Evolutionary conservation across 1,140 invertebrate genomes (phyloP).

Genomic region (Choristoneura fumiferana): DNA sequence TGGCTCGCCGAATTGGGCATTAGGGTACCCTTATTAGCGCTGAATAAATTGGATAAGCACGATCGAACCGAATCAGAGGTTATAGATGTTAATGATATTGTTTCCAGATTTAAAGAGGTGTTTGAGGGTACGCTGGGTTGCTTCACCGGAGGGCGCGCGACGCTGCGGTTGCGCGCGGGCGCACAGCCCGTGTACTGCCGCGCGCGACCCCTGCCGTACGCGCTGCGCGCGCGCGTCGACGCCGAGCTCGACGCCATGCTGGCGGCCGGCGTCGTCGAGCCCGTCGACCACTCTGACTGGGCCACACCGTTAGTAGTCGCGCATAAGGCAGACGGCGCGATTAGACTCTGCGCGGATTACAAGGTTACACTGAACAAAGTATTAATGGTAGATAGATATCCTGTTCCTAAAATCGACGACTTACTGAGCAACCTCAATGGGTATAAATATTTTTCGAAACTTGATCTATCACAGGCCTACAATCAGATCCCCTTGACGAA

Average conservation of each 20-base stretch:
- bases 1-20: slow-evolving; percentile 7
- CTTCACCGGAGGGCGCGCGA: not conserved
- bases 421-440: not conserved
- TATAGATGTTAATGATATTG: not conserved
- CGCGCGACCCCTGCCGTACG: not conserved
- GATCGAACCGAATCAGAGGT: not conserved
- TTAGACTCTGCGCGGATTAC: slow-evolving; percentile 2
- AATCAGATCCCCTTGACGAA: slow-evolving; percentile 11
- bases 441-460: not conserved
- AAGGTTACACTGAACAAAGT: not conserved
- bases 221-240: slow-evolving; percentile 9
- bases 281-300: slow-evolving; percentile 16
- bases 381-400: not conserved
- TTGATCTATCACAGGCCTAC: slow-evolving; percentile 16
- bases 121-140: not conserved
- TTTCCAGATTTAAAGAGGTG: not conserved
- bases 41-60: not conserved
- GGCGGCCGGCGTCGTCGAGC: not conserved
- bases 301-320: slow-evolving; percentile 4
- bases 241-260: slow-evolving; percentile 12
- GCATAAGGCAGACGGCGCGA: slow-evolving; percentile 3
- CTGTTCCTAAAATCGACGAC: not conserved
- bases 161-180: not conserved
- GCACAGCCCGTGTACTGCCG: not conserved
- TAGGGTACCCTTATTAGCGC: not conserved